A percentile compares a stretch with the other conserved stretches of the same genome.
phyloP scores from a whole-genome alignment of 2,888 invertebrate species.

The Acrocera orbiculus region DNA sequence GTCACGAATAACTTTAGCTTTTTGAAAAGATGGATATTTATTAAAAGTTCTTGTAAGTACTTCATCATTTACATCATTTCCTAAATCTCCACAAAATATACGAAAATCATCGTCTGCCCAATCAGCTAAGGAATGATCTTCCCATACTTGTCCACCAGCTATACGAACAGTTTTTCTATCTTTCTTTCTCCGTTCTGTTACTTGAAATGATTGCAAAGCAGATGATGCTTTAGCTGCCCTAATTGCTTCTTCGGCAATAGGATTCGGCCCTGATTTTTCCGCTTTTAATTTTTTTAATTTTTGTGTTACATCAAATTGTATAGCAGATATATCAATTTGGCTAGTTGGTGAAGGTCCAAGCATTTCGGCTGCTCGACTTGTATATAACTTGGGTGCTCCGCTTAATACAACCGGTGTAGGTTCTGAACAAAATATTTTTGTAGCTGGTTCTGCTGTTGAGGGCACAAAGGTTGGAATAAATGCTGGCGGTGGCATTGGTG shows the following conservation, averaged over 20 bases:
- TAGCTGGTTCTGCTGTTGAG: constrained; percentile 31
- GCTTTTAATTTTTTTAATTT: constrained; percentile 44
- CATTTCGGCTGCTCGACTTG: constrained; percentile 32
- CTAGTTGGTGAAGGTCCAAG: constrained; percentile 23
- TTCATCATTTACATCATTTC: constrained; percentile 98
- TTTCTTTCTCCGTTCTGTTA: constrained; percentile 33
- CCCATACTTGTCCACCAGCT: constrained; percentile 93
- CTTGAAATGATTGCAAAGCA: constrained; percentile 38
- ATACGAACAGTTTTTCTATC: constrained; percentile 52
- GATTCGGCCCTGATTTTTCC: constrained; percentile 44
- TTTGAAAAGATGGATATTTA: constrained; percentile 81
- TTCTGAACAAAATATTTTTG: constrained; percentile 28
- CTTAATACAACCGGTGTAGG: constrained; percentile 46
- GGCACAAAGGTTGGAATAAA: constrained; percentile 31
- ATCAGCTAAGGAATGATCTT: constrained; percentile 80
- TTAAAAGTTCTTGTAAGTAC: constrained; percentile 89
- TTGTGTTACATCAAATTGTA: constrained; percentile 39
- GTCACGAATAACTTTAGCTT: constrained; percentile 90
- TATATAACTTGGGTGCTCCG: constrained; percentile 52
- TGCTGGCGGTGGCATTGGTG: constrained; percentile 26
- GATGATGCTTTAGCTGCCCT: constrained; percentile 43
- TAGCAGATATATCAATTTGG: constrained; percentile 34
- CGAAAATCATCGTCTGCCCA: constrained; percentile 99
- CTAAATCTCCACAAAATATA: constrained; percentile 98
- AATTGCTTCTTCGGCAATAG: constrained; percentile 43